Evolutionary conservation across 2,888 invertebrate species (phyloP), one percentile per base, ranked within the genome.

Genomic region (Drosophila tripunctata): DNA sequence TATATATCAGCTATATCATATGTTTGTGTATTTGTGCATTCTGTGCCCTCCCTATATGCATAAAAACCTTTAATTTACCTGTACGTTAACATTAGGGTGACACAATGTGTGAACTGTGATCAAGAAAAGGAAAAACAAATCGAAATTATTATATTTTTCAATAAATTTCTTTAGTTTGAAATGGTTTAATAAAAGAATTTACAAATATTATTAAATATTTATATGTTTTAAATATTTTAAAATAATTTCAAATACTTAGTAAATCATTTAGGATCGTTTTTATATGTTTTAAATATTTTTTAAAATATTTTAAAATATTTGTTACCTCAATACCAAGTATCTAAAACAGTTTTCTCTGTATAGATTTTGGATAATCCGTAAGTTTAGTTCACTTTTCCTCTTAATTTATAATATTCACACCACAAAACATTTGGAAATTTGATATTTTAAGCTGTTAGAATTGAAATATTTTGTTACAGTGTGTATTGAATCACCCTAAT

Each of bases 401-500:
- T 36, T 1, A 12, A 10, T 8, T 50, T 27, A 7, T 54, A 4
- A 31, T 15, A 45, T 41, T 10, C 22, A 36, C 10, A 7, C 52
- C n/a, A n/a, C 21, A 38, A 5, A 21, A n/a, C 19, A 15, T 50
- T 36, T 15, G 8, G 50, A 21, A 40, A 33, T n/a, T 4, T 19
- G 51, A 52, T 41, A 54, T n/a, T 1, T 24, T 52, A 47, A 67
- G 27, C 73, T 55, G 14, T 2, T 43, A 17, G 14, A 2, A 24
- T 5, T 24, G 17, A 31, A 48, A 55, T 36, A 61, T 61, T 61
- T 66, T 7, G 27, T 58, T 21, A 52, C 24, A 22, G 3, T n/a
- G n/a, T n/a, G 44, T 54, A 47, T 48, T 71, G 82, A 85, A 40
- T 14, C 75, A 87, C 81, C 88, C 75, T 78, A 75, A 78, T 78